Evolutionary conservation across 2,888 invertebrate species (phyloP).

Genomic region (Drosophila putrida): DNA sequence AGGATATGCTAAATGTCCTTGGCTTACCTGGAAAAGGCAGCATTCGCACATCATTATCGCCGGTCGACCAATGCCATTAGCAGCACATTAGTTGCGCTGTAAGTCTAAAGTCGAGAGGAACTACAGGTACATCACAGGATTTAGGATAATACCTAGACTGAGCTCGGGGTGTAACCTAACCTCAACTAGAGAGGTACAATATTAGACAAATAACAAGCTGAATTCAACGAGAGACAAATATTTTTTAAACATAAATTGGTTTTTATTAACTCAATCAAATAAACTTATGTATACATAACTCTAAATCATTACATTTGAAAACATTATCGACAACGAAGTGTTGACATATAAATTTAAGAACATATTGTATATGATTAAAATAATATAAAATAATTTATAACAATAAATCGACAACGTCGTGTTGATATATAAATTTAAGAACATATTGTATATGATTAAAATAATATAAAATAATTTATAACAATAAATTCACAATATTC

Average conservation of each 20-base stretch:
- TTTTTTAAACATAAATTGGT: too few species aligned
- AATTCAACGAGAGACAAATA: too few species aligned
- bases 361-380: too few species aligned
- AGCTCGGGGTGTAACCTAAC: slow-evolving; percentile 2
- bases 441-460: too few species aligned
- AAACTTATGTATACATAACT: too few species aligned
- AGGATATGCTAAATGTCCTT: slow-evolving; percentile 15
- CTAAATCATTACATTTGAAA: too few species aligned
- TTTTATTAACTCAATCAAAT: too few species aligned
- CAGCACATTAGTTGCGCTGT: slow-evolving; percentile 69
- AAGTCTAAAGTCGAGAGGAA: slow-evolving; percentile 5
- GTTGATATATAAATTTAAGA: too few species aligned
- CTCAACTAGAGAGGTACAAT: not conserved
- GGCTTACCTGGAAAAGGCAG: slow-evolving; percentile 29
- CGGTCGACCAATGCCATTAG: slow-evolving; percentile 77
- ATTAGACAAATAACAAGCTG: not conserved
- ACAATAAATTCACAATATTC: not conserved
- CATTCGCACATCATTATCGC: slow-evolving; percentile 81
- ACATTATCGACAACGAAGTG: too few species aligned
- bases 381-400: too few species aligned
- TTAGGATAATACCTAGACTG: not conserved
- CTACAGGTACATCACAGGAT: slow-evolving; percentile 21
- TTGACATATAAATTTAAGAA: too few species aligned
- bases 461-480: too few species aligned
- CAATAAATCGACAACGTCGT: not conserved